phyloP scores from a whole-genome alignment of 2,888 invertebrate species.

The Noctua fimbriata region DNA sequence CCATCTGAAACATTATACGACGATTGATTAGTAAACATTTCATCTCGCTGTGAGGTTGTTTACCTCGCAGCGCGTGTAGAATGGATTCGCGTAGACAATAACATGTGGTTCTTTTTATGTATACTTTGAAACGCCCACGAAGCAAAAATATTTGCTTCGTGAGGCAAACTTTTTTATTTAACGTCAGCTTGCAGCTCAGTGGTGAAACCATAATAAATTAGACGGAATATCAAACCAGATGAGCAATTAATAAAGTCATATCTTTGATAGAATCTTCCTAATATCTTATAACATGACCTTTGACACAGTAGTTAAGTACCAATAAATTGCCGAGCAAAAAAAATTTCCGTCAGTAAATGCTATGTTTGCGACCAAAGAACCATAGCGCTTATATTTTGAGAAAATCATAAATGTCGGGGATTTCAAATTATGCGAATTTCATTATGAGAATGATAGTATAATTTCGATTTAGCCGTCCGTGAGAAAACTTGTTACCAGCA shows the following conservation, averaged over 20 bases:
- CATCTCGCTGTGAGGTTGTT: background rate
- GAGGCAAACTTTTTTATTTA: conserved; percentile 2
- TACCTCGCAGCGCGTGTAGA: background rate
- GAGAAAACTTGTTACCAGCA: background rate
- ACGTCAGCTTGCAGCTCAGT: background rate
- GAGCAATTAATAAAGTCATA: background rate
- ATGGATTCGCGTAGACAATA: conserved; percentile 5
- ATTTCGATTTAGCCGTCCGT: background rate
- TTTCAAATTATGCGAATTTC: background rate
- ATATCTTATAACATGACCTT: conserved; percentile 8
- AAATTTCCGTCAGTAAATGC: background rate
- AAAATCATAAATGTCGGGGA: background rate
- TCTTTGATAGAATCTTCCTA: conserved; percentile 15
- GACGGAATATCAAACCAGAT: conserved; percentile 5
- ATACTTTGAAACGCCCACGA: background rate
- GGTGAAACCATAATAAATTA: conserved; percentile 3
- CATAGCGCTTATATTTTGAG: background rate
- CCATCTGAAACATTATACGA: conserved; percentile 87
- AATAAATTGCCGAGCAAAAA: background rate
- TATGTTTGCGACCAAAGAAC: background rate
- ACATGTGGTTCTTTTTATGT: background rate
- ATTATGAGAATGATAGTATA: background rate
- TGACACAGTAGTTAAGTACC: background rate
- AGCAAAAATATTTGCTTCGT: conserved; percentile 16
- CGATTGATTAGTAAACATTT: conserved; percentile 9